Evolutionary conservation across 1,140 invertebrate genomes (phyloP), one percentile per base, ranked within the genome.

Genomic region (Nylanderia fulva): DNA sequence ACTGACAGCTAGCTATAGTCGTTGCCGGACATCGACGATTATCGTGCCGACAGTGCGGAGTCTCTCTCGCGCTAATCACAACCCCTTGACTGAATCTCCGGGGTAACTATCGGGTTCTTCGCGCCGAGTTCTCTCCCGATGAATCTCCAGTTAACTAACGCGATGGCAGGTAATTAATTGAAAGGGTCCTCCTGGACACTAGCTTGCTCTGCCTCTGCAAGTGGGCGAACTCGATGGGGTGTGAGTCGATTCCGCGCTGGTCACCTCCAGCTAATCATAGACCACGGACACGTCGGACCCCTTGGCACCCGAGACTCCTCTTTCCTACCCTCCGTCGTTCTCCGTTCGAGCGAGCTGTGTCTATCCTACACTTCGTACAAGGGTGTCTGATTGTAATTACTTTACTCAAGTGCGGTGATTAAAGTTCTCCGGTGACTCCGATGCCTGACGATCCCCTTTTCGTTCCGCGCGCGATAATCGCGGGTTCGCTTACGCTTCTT

Each of bases 381-480:
- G 92, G 93, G 93, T 93, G 93, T 94, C 93, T 93, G 91, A 94
- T 95, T 94, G 93, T 94, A 95, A 95, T 95, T 94, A 94, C 94
- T 94, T 94, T 91, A 91, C 93, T 95, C 93, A 94, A 94, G 94
- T 94, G 93, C 91, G 90, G 91, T 94, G 92, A 94, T 95, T 94
- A 94, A 93, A 93, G 90, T 92, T 94, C 93, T 94, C 93, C 64
- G 89, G 91, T 94, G 85, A 90, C 93, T 76, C 87, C 66, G 66
- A 90, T 83, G 82, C 80, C 63, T 64, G 82, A 72, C 80, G 86
- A 88, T 61, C 69, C 36, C n/a, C 85, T 52, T 61, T 54, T 64
- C 36, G 11, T 7, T 63, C 64, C 42, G 60, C 27, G 66, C 60
- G 64, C 27, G 72, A 90, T 92, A 91, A 91, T 91, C 87, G 85